Evolutionary conservation across 2,888 invertebrate species (phyloP).

Genomic region (Scrobipalpa costella): DNA sequence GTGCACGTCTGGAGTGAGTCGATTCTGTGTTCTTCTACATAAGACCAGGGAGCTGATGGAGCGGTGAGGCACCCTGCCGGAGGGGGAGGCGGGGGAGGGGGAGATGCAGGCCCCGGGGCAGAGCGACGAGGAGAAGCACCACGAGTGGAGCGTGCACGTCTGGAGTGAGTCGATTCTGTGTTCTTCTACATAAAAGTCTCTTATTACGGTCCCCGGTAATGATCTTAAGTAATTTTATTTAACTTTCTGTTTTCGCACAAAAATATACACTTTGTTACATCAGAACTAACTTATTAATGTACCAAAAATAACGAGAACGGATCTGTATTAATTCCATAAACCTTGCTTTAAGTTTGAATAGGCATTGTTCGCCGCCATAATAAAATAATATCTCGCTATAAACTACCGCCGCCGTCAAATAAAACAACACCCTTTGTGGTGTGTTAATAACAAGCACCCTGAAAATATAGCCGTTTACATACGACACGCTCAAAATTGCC

Average conservation of each 20-base stretch:
- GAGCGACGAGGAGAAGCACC: conserved; percentile 71
- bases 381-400: conserved; percentile 4
- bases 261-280: too few species aligned
- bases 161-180: conserved; percentile 82
- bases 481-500: background rate
- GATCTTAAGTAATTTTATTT: too few species aligned
- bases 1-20: conserved; percentile 89
- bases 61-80: conserved; percentile 38
- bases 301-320: too few species aligned
- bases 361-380: too few species aligned
- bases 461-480: background rate
- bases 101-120: conserved; percentile 64
- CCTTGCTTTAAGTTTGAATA: too few species aligned
- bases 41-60: background rate
- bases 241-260: too few species aligned
- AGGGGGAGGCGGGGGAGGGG: conserved; percentile 67
- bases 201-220: too few species aligned
- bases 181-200: background rate
- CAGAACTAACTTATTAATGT: too few species aligned
- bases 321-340: too few species aligned
- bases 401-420: background rate
- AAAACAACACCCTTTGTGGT: conserved; percentile 5
- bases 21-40: too few species aligned
- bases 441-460: background rate
- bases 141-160: conserved; percentile 89